Conservation (phyloP, 35 echinoderm and acorn worm species). For the Ophioderma brevispina region DNA sequence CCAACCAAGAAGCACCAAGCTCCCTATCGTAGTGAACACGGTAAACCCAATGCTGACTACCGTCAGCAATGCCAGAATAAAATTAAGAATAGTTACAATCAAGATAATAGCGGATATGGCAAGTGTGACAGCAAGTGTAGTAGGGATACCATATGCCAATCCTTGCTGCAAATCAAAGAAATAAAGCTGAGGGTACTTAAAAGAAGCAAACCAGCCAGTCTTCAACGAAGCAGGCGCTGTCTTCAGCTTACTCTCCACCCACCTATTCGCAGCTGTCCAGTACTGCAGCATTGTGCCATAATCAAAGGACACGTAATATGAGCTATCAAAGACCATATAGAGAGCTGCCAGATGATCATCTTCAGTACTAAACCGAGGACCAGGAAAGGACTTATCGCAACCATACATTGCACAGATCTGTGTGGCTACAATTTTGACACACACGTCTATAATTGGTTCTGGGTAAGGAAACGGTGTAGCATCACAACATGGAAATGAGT, state of each 20-base stretch:
- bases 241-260: constrained; percentile 38
- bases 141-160: constrained; percentile 62
- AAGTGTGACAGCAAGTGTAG: constrained; percentile 60
- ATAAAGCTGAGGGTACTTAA: constrained; percentile 14
- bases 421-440: constrained; percentile 13
- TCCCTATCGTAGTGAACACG: constrained; percentile 75
- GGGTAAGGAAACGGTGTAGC: constrained; percentile 37
- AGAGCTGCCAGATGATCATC: constrained; percentile 45
- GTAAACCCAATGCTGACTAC: constrained; percentile 70
- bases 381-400: neutral
- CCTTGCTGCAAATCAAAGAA: constrained; percentile 86
- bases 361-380: constrained; percentile 39
- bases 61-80: constrained; percentile 62
- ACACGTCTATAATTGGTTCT: constrained; percentile 44
- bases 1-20: constrained; percentile 85
- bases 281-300: constrained; percentile 61
- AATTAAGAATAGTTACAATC: constrained; percentile 62
- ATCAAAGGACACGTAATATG: neutral
- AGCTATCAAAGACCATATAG: constrained; percentile 40
- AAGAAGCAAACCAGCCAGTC: constrained; percentile 51
- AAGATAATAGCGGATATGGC: constrained; percentile 56
- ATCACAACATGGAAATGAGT: constrained; percentile 61
- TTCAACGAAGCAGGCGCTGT: constrained; percentile 56
- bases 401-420: neutral
- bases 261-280: constrained; percentile 54